phyloP scores from a whole-genome alignment of 1,140 invertebrate species.

The Micrasema longulum region DNA sequence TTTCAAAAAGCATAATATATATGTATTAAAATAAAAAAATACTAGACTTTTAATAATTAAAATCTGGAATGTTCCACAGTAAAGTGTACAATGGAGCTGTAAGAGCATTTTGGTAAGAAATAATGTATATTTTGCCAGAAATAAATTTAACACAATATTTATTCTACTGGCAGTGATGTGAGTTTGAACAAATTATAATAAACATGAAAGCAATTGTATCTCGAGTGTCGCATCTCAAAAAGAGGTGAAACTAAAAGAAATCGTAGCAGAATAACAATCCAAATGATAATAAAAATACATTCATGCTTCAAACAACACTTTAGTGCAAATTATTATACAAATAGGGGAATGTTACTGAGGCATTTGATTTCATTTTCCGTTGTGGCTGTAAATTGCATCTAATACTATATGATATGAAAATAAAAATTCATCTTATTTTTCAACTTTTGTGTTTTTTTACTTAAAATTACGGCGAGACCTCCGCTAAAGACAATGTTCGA shows the following conservation, averaged over 20 bases:
- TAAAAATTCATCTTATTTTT: constrained; percentile 21
- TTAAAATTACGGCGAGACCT: constrained; percentile 49
- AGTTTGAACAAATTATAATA: constrained; percentile 16
- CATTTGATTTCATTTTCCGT: neutral
- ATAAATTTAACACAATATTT: neutral
- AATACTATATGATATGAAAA: constrained; percentile 29
- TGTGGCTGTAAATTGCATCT: constrained; percentile 7
- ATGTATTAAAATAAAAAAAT: neutral
- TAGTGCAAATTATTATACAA: constrained; percentile 48
- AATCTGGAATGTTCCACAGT: neutral
- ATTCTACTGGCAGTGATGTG: constrained; percentile 38
- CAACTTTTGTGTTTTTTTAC: constrained; percentile 37
- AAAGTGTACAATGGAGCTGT: neutral
- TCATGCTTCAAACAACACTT: constrained; percentile 53
- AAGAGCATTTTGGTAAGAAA: constrained; percentile 4
- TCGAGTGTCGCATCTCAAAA: constrained; percentile 5
- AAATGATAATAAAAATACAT: constrained; percentile 49
- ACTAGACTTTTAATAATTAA: neutral
- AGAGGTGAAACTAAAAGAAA: constrained; percentile 36
- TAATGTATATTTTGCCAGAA: constrained; percentile 2
- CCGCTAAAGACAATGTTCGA: constrained; percentile 15
- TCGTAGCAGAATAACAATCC: constrained; percentile 39
- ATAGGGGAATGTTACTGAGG: constrained; percentile 50
- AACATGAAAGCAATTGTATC: neutral
- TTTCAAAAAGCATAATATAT: neutral